A percentile compares a stretch with the other conserved stretches of the same genome.
Conservation (phyloP, 2,888 invertebrate genomes). For the Harpagoxenus sublaevis region DNA sequence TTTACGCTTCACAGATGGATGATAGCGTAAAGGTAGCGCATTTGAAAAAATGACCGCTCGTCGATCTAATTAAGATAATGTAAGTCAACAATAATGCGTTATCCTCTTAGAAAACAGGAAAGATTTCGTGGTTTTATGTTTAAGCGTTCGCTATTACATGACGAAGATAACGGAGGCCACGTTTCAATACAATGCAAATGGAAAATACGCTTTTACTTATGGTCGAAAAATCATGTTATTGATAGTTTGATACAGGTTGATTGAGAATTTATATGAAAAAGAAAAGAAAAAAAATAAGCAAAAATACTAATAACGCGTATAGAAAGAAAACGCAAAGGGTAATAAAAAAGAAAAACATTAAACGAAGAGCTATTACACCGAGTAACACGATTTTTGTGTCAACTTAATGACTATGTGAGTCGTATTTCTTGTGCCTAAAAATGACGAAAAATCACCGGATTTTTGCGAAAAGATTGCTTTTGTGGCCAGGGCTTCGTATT, state of each 20-base stretch:
- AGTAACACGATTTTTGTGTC: too few species aligned
- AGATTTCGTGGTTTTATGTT: neutral
- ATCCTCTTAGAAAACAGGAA: constrained; percentile 15
- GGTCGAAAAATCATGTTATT: neutral
- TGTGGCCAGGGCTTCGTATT: too few species aligned
- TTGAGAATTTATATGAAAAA: neutral
- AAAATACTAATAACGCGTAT: too few species aligned
- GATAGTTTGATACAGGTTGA: neutral
- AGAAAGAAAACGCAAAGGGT: too few species aligned
- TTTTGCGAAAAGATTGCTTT: too few species aligned
- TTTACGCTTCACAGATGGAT: constrained; percentile 53
- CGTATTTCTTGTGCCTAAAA: too few species aligned
- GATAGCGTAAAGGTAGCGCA: constrained; percentile 20
- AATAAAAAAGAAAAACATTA: too few species aligned
- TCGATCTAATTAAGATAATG: constrained; percentile 38
- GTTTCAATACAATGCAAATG: neutral
- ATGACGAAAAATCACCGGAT: too few species aligned
- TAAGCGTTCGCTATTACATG: constrained; percentile 14
- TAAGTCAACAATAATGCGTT: constrained; percentile 18
- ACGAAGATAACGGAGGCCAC: neutral
- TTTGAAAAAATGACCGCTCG: constrained; percentile 32
- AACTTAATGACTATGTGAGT: too few species aligned
- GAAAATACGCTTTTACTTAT: neutral
- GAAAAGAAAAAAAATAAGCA: too few species aligned
- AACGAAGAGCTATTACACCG: too few species aligned